A percentile compares a stretch with the other conserved stretches of the same genome.
phyloP scores from a whole-genome alignment of 2,888 invertebrate genomes.

The Tolmerus cingulatus region DNA sequence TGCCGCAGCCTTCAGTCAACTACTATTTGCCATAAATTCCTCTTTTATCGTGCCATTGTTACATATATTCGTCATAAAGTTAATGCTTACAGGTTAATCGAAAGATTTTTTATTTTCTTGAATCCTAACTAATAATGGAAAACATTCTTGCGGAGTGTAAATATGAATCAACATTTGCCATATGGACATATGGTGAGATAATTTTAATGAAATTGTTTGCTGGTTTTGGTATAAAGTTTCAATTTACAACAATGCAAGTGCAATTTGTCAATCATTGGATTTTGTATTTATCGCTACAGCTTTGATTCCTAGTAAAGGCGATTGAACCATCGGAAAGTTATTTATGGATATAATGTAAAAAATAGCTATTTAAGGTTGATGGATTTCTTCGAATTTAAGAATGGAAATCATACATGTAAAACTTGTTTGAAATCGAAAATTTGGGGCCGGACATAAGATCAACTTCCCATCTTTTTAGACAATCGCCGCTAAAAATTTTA shows the following conservation, averaged over 20 bases:
- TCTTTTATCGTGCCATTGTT: not conserved
- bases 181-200: not conserved
- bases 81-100: not conserved
- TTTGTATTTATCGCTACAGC: not conserved
- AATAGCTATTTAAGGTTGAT: no score
- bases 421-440: no score
- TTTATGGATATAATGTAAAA: no score
- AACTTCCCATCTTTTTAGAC: no score
- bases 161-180: not conserved
- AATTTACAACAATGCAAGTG: not conserved
- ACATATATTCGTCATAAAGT: not conserved
- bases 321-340: not conserved
- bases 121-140: not conserved
- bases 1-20: constrained; percentile 41
- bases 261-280: not conserved
- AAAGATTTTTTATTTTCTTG: not conserved
- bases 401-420: no score
- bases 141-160: not conserved
- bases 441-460: no score
- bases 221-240: not conserved
- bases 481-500: no score
- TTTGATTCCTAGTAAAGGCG: not conserved
- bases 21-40: constrained; percentile 43
- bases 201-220: not conserved
- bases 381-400: not conserved